Conservation (phyloP, 23 tunicate species). For the Ascidia mentula region DNA sequence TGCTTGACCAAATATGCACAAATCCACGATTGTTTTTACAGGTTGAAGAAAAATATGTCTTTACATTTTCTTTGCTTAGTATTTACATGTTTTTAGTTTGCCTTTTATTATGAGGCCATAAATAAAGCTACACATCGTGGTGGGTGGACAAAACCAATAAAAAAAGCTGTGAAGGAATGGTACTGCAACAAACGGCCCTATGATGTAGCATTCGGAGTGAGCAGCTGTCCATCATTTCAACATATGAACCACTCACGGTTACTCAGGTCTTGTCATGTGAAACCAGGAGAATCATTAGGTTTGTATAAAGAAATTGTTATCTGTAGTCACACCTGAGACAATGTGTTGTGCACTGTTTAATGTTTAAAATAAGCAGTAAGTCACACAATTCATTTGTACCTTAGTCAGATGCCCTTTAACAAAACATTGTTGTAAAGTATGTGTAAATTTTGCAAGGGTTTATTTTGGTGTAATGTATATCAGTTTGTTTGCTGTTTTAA, state of each 20-base stretch:
- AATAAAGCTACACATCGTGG: neutral
- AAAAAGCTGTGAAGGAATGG: slow-evolving; percentile 56
- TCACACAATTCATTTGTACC: no score
- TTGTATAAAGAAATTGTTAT: neutral
- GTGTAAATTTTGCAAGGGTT: no score
- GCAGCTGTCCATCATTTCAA: slow-evolving; percentile 29
- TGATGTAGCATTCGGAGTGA: slow-evolving; percentile 46
- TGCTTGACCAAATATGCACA: neutral
- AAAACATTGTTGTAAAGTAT: no score
- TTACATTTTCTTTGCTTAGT: neutral
- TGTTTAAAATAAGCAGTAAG: no score
- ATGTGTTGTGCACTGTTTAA: no score
- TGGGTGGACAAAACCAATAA: slow-evolving; percentile 48
- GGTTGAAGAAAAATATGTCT: neutral
- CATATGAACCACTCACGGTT: slow-evolving; percentile 47
- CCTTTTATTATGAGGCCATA: neutral
- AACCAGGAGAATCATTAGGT: slow-evolving; percentile 10
- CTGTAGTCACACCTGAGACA: neutral
- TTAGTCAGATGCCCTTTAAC: no score
- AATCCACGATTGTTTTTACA: neutral
- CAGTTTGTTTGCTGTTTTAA: no score
- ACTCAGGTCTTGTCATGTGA: slow-evolving; percentile 38
- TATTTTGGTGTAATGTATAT: no score
- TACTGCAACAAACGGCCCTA: slow-evolving; percentile 49
- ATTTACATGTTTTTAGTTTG: neutral